Base-by-base conservation (phyloP, 2,888 invertebrate genomes). In the Ferrisia virgata region DNA sequence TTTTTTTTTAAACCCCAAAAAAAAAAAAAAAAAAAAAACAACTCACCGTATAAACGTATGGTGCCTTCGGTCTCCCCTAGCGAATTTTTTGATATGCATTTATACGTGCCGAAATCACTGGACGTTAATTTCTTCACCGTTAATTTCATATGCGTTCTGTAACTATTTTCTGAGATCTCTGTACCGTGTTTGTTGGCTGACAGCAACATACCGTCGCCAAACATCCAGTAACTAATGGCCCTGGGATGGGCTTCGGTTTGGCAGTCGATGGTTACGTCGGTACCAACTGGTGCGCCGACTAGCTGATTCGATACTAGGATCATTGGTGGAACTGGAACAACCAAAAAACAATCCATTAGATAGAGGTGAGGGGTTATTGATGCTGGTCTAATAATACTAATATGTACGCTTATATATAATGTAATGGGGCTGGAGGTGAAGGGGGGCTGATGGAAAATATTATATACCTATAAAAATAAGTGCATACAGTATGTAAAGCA, bases 301-400 rank as follows among this genome's bases (percentile, higher is more conserved):
- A 96, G 91, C 90, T 96, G 96, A 91, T 96, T 96, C 84, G 96
- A 96, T 86, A 96, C 96, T 94, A 95, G 96, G 88, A 96, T 96
- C 95, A 96, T 95, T 81, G 96, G 96, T 0, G 95, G 94, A 90
- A 96, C 96, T 96, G 90, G 31, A 90, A 90, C 86, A 86, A 87
- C n/a, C n/a, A 86, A 87, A 86, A 80, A 18, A 31, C 25, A 25
- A 31, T 3, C 18, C 22, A 80, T 80, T 31, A 28, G 28, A 11
- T 43, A 8, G 43, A n/a, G 11, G 39, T 31, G 25, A 31, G 43
- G 31, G 36, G 36, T 8, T 5, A 36, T n/a, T n/a, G 13, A 22
- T 4, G 11, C 3, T 53, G 53, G 53, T n/a, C n/a, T 6, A 53
- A n/a, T n/a, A n/a, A n/a, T n/a, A n/a, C n/a, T n/a, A n/a, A n/a